Evolutionary conservation across 2,113 vertebrate genomes (phyloP).

Genomic region (Puma concolor): DNA sequence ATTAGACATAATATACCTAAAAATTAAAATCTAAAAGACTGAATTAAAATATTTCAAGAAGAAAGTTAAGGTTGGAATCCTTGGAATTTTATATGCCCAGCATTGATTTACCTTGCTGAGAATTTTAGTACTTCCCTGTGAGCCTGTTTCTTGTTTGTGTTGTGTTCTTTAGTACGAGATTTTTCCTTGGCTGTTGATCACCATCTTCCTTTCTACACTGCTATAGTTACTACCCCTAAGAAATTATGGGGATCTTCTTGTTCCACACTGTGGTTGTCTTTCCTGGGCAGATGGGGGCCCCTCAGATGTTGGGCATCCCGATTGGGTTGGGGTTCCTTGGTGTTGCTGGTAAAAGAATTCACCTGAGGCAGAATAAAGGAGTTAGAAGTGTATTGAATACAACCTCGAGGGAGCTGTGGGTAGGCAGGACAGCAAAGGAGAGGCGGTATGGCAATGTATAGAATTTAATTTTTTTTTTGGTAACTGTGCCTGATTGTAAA

Average conservation of each 20-base stretch:
- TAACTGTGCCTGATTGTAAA: neutral
- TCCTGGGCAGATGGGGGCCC: neutral
- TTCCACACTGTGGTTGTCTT: neutral
- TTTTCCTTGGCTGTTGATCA: neutral
- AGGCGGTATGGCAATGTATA: neutral
- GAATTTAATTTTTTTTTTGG: neutral
- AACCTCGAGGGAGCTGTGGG: neutral
- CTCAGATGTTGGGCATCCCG: neutral
- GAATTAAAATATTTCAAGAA: conserved; percentile 38
- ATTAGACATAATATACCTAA: neutral
- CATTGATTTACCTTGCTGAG: neutral
- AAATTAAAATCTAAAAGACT: conserved; percentile 8
- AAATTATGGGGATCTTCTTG: neutral
- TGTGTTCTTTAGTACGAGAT: neutral
- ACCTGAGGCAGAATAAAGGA: neutral
- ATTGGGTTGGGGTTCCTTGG: neutral
- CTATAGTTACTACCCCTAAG: neutral
- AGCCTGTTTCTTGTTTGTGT: conserved; percentile 11
- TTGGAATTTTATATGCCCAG: neutral
- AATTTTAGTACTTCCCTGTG: neutral
- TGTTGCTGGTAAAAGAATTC: neutral
- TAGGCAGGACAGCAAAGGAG: neutral
- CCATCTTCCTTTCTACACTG: neutral
- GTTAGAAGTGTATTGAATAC: neutral
- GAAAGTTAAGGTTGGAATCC: neutral